Conservation (phyloP, 2,888 invertebrate genomes). For the Bruchidius siliquastri region DNA sequence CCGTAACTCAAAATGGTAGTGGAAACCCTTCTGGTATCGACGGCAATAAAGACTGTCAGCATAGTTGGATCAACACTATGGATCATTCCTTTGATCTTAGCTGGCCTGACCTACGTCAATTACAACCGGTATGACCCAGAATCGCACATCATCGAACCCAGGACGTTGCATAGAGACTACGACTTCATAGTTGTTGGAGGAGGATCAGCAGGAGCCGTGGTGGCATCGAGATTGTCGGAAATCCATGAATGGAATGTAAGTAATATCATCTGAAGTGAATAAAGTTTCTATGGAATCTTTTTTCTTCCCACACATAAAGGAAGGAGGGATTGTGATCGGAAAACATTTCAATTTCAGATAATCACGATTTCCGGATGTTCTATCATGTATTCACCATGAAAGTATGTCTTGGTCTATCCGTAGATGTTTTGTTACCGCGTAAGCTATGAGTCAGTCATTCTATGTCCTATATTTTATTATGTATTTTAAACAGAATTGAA, state of each 20-base stretch:
- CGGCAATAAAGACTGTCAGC: conserved; percentile 72
- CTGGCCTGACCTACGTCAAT: conserved; percentile 72
- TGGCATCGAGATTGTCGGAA: conserved; percentile 72
- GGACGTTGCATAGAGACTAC: conserved; percentile 62
- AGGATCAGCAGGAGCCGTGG: conserved; percentile 86
- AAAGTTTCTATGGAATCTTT: no score
- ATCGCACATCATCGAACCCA: conserved; percentile 65
- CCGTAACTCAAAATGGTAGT: conserved; percentile 58
- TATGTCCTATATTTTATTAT: no score
- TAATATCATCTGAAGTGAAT: not conserved
- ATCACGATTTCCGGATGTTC: no score
- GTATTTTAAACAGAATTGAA: no score
- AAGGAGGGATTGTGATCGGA: no score
- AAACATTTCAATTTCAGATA: no score
- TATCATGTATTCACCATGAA: no score
- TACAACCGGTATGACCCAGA: conserved; percentile 81
- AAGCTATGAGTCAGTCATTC: no score
- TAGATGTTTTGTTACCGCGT: no score
- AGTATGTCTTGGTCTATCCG: no score
- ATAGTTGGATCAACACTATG: conserved; percentile 74
- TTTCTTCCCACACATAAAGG: no score
- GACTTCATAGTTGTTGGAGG: conserved; percentile 82
- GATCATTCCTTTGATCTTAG: conserved; percentile 78
- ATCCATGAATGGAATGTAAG: conserved; percentile 62
- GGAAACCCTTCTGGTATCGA: conserved; percentile 70